Evolutionary conservation across 2,113 vertebrate species (phyloP).

Genomic region (Dromas ardeola): DNA sequence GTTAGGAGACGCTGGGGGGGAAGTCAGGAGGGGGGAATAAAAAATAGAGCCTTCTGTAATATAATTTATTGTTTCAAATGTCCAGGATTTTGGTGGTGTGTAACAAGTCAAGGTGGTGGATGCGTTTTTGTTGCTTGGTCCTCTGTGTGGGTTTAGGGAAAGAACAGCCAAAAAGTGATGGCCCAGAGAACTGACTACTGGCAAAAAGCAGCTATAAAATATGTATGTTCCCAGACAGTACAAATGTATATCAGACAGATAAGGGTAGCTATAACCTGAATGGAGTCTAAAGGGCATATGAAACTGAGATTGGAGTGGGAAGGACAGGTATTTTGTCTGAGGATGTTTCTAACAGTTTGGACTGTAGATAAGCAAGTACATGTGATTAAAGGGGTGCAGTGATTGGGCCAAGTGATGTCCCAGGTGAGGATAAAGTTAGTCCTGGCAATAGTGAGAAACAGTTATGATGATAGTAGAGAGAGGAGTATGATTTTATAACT

Average conservation of each 20-base stretch:
- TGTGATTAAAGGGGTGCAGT: background rate
- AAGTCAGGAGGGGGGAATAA: background rate
- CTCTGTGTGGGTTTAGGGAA: background rate
- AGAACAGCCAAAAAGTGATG: background rate
- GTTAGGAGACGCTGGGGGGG: background rate
- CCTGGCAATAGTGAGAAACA: background rate
- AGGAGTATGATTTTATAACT: background rate
- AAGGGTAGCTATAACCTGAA: slow-evolving; percentile 24
- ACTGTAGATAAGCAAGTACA: background rate
- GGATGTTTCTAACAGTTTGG: background rate
- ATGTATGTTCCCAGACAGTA: background rate
- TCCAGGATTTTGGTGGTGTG: background rate
- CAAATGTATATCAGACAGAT: background rate
- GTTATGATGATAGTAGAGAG: background rate
- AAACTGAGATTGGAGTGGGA: background rate
- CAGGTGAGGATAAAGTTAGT: background rate
- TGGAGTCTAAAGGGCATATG: background rate
- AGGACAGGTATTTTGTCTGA: background rate
- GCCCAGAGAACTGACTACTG: background rate
- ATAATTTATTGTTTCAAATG: background rate
- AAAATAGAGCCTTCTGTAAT: background rate
- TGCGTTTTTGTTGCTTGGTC: background rate
- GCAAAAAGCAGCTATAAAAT: background rate
- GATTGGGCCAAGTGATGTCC: background rate
- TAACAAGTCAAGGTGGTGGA: background rate